These are phyloP conservation scores for Meloidogyne hapla DNA, from an alignment of 1,140 invertebrate genomes.

Conservation along the genomic window DNA sequence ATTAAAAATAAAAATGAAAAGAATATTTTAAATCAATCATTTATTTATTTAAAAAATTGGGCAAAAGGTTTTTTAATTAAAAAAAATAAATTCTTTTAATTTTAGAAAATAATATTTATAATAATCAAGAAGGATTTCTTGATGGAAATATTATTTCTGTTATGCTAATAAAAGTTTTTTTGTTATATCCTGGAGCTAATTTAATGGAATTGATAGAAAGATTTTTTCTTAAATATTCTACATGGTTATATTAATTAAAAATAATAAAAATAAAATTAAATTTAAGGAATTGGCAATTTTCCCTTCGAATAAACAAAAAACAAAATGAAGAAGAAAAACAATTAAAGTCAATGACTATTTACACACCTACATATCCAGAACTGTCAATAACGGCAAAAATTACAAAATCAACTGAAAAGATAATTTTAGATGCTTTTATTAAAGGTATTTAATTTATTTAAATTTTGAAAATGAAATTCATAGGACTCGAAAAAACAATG, in stretches of 20 bases:
- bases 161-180: background rate
- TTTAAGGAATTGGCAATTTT: no score
- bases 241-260: background rate
- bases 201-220: background rate
- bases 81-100: background rate
- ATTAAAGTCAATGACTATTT: no score
- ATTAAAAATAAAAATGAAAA: background rate
- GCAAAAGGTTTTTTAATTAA: background rate
- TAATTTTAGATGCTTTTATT: no score
- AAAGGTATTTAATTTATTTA: no score
- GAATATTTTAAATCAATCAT: background rate
- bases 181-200: background rate
- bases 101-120: background rate
- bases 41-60: background rate
- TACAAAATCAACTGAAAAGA: no score
- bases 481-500: no score
- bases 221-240: background rate
- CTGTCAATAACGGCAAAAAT: no score
- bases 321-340: no score
- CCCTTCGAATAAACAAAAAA: no score
- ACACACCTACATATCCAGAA: no score
- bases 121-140: background rate
- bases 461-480: no score
- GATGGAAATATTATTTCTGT: background rate
- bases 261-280: no score